Percentiles rank a stretch among this genome's conserved stretches.
Evolutionary conservation across 2,113 vertebrate species (phyloP).

Genomic region (Psephotus haematonotus): DNA sequence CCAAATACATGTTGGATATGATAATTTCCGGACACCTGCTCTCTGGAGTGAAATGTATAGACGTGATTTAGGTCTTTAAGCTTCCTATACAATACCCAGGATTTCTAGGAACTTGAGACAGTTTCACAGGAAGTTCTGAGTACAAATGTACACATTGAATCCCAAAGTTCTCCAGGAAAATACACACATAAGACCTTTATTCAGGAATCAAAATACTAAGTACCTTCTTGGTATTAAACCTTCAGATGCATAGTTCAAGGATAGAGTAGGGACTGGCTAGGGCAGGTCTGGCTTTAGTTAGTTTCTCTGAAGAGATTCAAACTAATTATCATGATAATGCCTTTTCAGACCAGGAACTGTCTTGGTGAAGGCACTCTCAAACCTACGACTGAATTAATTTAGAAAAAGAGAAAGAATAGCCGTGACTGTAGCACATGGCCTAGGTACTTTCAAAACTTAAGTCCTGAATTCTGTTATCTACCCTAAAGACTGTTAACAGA

Average conservation of each 20-base stretch:
- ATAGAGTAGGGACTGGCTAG: background rate
- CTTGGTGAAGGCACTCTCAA: background rate
- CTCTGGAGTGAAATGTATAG: background rate
- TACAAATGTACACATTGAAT: background rate
- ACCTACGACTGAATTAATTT: background rate
- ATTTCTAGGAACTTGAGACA: background rate
- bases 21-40: background rate
- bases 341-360: background rate
- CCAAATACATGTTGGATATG: background rate
- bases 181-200: background rate
- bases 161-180: background rate
- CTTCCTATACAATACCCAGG: background rate
- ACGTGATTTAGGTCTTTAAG: background rate
- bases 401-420: background rate
- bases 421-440: background rate
- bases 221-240: background rate
- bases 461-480: background rate
- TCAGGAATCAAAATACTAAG: background rate
- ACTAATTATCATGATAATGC: background rate
- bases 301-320: background rate
- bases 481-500: background rate
- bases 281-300: background rate
- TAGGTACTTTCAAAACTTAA: background rate
- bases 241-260: background rate
- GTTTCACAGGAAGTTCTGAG: background rate